Evolutionary conservation across 2,797 vertebrate species (phyloP).

Genomic region (Champsocephalus esox): DNA sequence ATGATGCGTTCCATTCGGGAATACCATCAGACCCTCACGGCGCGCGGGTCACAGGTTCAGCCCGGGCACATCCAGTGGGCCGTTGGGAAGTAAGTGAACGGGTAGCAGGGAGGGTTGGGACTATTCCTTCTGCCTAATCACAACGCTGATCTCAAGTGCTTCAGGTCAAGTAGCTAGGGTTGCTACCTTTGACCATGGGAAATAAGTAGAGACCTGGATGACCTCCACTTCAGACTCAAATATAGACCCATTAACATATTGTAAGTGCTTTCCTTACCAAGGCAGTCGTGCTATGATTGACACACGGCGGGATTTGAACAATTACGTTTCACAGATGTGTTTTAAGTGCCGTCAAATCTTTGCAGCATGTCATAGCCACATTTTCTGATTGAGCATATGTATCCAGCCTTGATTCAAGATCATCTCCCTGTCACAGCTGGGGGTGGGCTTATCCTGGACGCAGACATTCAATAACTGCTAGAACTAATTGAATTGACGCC

Average conservation of each 20-base stretch:
- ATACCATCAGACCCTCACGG: conserved; percentile 14
- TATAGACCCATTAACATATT: not conserved
- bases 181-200: not conserved
- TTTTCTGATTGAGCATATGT: not conserved
- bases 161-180: conserved; percentile 5
- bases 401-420: not conserved
- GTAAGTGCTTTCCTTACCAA: conserved; percentile 2
- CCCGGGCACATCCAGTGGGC: conserved; percentile 23
- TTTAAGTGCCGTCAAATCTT: not conserved
- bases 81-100: not conserved
- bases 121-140: not conserved
- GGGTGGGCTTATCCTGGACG: not conserved
- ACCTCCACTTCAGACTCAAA: not conserved
- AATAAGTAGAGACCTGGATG: not conserved
- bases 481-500: not conserved
- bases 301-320: not conserved
- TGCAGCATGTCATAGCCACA: not conserved
- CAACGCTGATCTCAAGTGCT: conserved; percentile 2
- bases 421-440: not conserved
- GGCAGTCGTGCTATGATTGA: not conserved
- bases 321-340: not conserved
- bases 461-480: not conserved
- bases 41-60: conserved; percentile 4
- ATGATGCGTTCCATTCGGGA: conserved; percentile 3
- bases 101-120: not conserved